Evolutionary conservation across 2,113 vertebrate genomes (phyloP).

Genomic region (human (Homo sapiens)): GRCh38 chrX:33280501-33281000

Average conservation of each 20-base stretch:
- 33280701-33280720: neutral
- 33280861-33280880: neutral
- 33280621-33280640: neutral
- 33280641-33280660: neutral
- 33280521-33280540: neutral
- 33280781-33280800: neutral
- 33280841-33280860: neutral
- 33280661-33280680: neutral
- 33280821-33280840: neutral
- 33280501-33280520: neutral
- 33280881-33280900: neutral
- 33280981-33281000: neutral
- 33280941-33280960: neutral
- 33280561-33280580: neutral
- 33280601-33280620: neutral
- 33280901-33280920: neutral
- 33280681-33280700: neutral
- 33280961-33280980: neutral
- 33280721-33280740: neutral
- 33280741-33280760: neutral
- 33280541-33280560: neutral
- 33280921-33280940: neutral
- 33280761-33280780: neutral
- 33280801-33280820: neutral
- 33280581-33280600: neutral